Conservation (phyloP, 2,797 vertebrate genomes). For the Heterohyrax brucei region DNA sequence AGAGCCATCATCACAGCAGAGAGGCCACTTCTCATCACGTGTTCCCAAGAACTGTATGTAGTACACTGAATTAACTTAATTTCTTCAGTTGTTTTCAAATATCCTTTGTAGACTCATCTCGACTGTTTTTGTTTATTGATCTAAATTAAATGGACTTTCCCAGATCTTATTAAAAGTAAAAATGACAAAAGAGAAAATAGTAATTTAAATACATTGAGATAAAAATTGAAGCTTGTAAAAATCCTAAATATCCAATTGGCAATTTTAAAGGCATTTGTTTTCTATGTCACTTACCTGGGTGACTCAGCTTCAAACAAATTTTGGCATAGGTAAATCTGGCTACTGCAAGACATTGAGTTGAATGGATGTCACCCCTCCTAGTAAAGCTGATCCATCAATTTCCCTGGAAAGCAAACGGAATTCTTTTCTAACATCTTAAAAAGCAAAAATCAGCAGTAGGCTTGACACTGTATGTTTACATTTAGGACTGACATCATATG, state of each 20-base stretch:
- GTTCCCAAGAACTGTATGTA: neutral
- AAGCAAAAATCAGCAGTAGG: accelerated
- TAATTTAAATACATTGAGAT: conserved; percentile 53
- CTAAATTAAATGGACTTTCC: conserved; percentile 12
- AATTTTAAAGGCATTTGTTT: conserved; percentile 76
- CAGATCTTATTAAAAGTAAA: conserved; percentile 58
- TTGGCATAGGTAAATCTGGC: conserved; percentile 77
- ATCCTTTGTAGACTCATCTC: neutral
- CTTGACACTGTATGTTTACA: neutral
- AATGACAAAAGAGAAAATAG: conserved; percentile 5
- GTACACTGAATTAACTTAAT: neutral
- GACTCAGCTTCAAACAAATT: conserved; percentile 78
- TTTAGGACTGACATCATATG: neutral
- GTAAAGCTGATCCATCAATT: neutral
- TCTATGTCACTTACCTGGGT: conserved; percentile 78
- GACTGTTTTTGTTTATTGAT: neutral
- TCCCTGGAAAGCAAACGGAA: conserved; percentile 23
- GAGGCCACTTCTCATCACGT: neutral
- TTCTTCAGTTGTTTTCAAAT: neutral
- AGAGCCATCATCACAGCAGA: neutral
- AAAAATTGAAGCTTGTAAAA: conserved; percentile 70
- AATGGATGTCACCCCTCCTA: conserved; percentile 17
- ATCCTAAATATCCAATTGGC: conserved; percentile 51
- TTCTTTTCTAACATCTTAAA: conserved; percentile 32
- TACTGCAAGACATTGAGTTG: conserved; percentile 62